A percentile compares a stretch with the other conserved stretches of the same genome.
Evolutionary conservation across 2,113 vertebrate species (phyloP).

Genomic region (Rhodinocichla rosea): DNA sequence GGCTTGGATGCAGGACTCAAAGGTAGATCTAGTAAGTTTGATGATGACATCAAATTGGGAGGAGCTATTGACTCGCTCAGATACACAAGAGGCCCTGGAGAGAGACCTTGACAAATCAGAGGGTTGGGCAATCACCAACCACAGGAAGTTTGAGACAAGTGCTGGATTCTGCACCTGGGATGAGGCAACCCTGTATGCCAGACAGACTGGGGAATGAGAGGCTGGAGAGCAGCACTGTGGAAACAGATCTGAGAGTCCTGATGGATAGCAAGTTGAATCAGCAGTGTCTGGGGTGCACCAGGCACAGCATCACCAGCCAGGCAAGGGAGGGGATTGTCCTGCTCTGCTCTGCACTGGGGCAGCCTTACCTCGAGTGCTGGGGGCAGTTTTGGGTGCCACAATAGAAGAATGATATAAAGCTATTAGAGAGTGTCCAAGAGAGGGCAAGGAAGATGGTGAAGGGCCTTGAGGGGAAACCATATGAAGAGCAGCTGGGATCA

Average conservation of each 20-base stretch:
- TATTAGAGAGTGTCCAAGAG: neutral
- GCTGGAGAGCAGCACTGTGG: neutral
- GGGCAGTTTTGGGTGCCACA: neutral
- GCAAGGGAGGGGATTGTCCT: neutral
- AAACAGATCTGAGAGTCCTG: neutral
- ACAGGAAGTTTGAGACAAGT: neutral
- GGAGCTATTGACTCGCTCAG: neutral
- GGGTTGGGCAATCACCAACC: neutral
- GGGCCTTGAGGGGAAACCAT: fast-evolving
- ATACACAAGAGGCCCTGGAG: neutral
- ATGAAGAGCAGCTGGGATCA: neutral
- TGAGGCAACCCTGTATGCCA: neutral
- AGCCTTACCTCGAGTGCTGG: neutral
- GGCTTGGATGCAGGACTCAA: neutral
- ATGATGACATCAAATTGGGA: neutral
- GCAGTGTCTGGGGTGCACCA: neutral
- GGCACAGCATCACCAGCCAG: neutral
- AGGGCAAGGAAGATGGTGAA: neutral
- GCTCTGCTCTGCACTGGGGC: neutral
- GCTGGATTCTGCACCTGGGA: neutral
- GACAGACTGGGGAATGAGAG: neutral
- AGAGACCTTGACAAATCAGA: neutral
- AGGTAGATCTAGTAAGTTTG: neutral
- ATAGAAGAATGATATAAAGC: neutral
- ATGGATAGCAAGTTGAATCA: neutral